A percentile compares a stretch with the other conserved stretches of the same genome.
These are phyloP conservation scores for Clarias macrocephalus DNA, from an alignment of 2,113 vertebrate species.

Conservation along the genomic window DNA sequence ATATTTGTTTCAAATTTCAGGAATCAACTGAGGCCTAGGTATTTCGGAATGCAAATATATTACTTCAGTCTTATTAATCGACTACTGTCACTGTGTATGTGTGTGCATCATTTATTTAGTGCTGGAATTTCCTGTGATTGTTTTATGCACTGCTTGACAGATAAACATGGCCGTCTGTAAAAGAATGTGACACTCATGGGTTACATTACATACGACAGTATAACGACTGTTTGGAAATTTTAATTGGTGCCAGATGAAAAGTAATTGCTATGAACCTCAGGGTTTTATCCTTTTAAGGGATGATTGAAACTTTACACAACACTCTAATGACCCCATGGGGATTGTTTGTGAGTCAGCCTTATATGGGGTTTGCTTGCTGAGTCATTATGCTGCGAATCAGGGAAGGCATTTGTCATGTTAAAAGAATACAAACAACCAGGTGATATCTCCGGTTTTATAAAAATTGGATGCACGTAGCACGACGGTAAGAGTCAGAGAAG, in stretches of 20 bases:
- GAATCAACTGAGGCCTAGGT: background rate
- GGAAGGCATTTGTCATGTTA: background rate
- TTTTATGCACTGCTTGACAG: conserved; percentile 24
- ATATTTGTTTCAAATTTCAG: background rate
- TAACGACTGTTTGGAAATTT: conserved; percentile 66
- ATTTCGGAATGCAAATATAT: conserved; percentile 11
- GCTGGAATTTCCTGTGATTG: conserved; percentile 48
- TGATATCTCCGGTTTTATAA: background rate
- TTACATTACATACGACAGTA: conserved; percentile 50
- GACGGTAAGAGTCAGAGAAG: background rate
- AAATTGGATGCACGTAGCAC: background rate
- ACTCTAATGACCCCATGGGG: conserved; percentile 48
- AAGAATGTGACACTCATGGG: conserved; percentile 61
- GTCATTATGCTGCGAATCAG: conserved; percentile 20
- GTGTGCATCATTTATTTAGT: conserved; percentile 20
- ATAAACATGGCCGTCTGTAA: conserved; percentile 23
- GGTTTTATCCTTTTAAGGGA: conserved; percentile 59
- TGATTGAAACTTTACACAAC: conserved; percentile 66
- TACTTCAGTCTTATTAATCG: background rate
- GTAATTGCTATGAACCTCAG: conserved; percentile 52
- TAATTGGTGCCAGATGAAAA: conserved; percentile 63
- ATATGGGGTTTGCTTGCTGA: conserved; percentile 61
- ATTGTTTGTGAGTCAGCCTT: conserved; percentile 60
- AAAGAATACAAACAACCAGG: background rate
- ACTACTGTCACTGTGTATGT: background rate